A percentile compares a stretch with the other conserved stretches of the same genome.
These are phyloP conservation scores for Cyanoderma ruficeps DNA, from an alignment of 2,113 vertebrate genomes.

Conservation along the genomic window DNA sequence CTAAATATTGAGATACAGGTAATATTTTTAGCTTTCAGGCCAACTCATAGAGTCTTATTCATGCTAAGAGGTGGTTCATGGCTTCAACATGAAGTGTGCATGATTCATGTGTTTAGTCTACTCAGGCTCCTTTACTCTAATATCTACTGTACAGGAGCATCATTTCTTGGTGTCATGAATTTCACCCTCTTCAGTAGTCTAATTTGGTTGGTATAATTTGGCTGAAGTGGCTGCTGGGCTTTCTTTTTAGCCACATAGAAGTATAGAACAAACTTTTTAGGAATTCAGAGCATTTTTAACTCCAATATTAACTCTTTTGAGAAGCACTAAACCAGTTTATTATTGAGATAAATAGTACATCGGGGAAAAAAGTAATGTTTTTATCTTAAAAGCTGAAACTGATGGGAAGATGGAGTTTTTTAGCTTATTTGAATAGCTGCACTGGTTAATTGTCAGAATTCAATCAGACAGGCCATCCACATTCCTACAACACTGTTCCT, in stretches of 20 bases:
- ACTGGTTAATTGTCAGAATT: neutral
- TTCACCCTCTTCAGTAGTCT: neutral
- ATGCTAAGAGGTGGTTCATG: neutral
- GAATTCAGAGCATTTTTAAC: neutral
- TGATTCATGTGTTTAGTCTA: neutral
- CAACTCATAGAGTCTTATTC: neutral
- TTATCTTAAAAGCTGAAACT: neutral
- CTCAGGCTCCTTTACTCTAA: neutral
- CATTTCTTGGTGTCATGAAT: neutral
- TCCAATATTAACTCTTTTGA: neutral
- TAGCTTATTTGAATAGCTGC: neutral
- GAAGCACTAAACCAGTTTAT: neutral
- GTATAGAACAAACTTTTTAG: neutral
- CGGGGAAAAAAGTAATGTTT: neutral
- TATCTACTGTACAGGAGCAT: neutral
- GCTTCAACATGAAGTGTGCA: neutral
- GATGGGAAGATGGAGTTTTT: neutral
- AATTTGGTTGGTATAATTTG: neutral
- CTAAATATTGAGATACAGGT: neutral
- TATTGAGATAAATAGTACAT: neutral
- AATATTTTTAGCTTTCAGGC: neutral
- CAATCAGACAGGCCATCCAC: neutral
- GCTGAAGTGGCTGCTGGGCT: neutral
- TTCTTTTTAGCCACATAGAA: neutral
- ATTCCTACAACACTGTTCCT: neutral